Evolutionary conservation across 1,140 invertebrate genomes (phyloP), one percentile per base, ranked within the genome.

Genomic region (Parasteatoda tepidariorum): DNA sequence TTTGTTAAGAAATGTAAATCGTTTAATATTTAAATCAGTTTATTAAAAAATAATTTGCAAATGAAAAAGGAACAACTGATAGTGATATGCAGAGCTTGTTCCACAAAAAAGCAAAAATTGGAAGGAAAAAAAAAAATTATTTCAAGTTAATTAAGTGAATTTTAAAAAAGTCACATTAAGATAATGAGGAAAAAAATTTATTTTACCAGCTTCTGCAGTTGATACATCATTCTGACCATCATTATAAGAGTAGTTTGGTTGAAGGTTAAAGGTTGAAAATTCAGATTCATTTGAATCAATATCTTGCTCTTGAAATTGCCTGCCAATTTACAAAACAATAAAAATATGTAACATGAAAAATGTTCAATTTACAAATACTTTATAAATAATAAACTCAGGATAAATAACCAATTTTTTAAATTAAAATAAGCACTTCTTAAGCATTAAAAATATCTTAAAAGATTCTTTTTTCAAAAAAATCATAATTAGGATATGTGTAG

Each of bases 231-330:
- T 71, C 6, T 57, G 70, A 54, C 31, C 38, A 33, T 64, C 38
- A 74, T 30, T 22, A 83, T 83, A 83, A 0, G 74, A 18, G 62
- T 82, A 70, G 9, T 61, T 34, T 34, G 73, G 81, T 34, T 55
- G 57, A 1, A 71, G 18, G 28, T 73, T 74, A 74, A 66, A 83
- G 0, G 68, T 18, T 22, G 81, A 83, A 74, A 73, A 66, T 55
- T 83, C 81, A 13, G 81, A 83, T 74, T 73, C 70, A 38, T 74
- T 83, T 22, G 81, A 83, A 68, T 83, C 68, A 48, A 71, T 33
- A 68, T 83, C 81, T n/a, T 33, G 68, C 48, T 64, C 68, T 31
- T 3, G 66, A 66, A 74, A 83, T 7, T 61, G 54, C 9, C 78
- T 71, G n/a, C 30, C 28, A 31, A 68, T 15, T 33, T 31, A 66